Conservation (phyloP, 2,113 vertebrate genomes). For the Psephotus haematonotus region DNA sequence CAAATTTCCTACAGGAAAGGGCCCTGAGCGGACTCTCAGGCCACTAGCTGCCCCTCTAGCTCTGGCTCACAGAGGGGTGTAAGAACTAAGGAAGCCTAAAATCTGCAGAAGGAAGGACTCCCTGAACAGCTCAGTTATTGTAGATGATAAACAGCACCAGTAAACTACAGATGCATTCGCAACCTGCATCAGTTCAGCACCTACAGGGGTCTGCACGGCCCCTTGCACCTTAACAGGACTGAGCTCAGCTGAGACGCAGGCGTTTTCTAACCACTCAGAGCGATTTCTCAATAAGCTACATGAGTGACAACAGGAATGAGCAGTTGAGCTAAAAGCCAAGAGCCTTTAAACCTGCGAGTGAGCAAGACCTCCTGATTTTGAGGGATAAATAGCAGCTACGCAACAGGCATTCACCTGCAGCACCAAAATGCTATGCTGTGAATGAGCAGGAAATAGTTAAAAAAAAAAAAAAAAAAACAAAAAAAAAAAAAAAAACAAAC, state of each 20-base stretch:
- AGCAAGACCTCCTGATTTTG: neutral
- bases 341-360: neutral
- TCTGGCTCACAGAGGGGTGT: accelerated
- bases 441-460: neutral
- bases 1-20: neutral
- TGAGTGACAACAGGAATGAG: neutral
- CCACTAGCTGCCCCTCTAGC: neutral
- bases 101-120: neutral
- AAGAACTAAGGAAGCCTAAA: accelerated
- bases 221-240: neutral
- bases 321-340: neutral
- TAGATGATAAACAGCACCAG: neutral
- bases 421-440: neutral
- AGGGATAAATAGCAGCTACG: neutral
- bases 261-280: neutral
- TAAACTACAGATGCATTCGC: neutral
- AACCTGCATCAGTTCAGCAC: neutral
- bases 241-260: neutral
- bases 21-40: accelerated
- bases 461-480: too few species aligned
- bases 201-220: neutral
- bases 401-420: neutral
- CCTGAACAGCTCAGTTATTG: neutral
- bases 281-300: neutral
- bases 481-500: too few species aligned